Evolutionary conservation across 2,113 vertebrate species (phyloP), one percentile per base, ranked within the genome.

Genomic region (Alaudala cheleensis): DNA sequence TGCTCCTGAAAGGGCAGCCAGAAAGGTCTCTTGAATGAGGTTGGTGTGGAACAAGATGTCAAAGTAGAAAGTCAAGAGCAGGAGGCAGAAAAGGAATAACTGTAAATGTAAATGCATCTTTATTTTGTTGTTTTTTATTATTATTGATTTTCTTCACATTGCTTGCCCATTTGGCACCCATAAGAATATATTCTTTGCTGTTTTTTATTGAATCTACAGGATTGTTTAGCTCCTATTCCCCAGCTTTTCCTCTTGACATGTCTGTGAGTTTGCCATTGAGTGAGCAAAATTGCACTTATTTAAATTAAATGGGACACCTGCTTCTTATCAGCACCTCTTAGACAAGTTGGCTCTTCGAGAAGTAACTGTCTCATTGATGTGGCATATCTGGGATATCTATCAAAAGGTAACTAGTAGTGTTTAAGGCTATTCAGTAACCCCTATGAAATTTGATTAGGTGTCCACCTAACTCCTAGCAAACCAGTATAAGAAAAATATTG

Each of bases 221-320:
- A 64, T 58, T 83, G 39, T 66, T 93, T 94, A 92, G 88, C 62
- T 96, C 67, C 71, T 79, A 11, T 81, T 89, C 26, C 69, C 17
- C 47, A 91, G 60, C 60, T 95, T 96, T 94, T 91, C 69, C 44
- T 95, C 73, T 89, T 90, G 92, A 33, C 82, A 58, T 86, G 34
- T 90, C 72, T 86, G 54, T 78, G 76, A 73, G 47, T 86, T 86
- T 94, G 92, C 80, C 82, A 44, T 14, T 78, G 81, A 89, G 60
- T 88, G 77, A 89, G 53, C 73, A 87, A 78, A 91, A 71, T 81
- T 83, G 69, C n/a, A 73, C 22, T 93, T 90, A 53, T 12, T 62
- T 90, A 83, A 90, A 45, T 84, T 89, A 93, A 78, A 73, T 86
- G 92, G 64, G 80, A 89, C 84, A 92, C 83, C 80, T 95, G 80